Conservation (phyloP, 1,140 invertebrate genomes). For the Drosophila pectinifera region DNA sequence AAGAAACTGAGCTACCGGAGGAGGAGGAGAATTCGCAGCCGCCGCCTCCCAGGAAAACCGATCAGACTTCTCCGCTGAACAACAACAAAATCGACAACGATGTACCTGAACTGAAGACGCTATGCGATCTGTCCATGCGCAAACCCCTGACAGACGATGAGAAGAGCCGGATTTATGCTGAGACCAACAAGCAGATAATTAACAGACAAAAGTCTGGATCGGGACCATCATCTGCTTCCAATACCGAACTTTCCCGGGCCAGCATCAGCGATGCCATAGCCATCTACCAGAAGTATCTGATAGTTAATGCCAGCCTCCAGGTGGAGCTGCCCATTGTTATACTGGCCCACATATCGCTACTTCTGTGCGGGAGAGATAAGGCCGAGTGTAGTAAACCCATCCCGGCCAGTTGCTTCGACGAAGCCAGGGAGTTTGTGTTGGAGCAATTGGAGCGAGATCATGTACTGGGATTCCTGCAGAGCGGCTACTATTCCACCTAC, state of each 20-base stretch:
- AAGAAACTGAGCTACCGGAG: conserved; percentile 5
- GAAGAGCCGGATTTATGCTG: conserved; percentile 81
- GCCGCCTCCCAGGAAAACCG: neutral
- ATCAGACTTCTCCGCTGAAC: conserved; percentile 10
- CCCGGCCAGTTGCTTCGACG: conserved; percentile 86
- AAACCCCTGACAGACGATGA: conserved; percentile 84
- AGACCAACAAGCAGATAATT: conserved; percentile 75
- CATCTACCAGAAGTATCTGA: conserved; percentile 86
- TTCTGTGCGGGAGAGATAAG: conserved; percentile 79
- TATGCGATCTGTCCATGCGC: conserved; percentile 80
- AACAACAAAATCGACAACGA: conserved; percentile 54
- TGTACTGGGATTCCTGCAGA: conserved; percentile 89
- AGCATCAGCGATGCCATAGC: conserved; percentile 85
- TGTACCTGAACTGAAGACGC: conserved; percentile 84
- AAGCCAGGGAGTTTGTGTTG: conserved; percentile 89
- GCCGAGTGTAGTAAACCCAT: conserved; percentile 49
- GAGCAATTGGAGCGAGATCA: conserved; percentile 88
- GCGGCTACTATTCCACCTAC: conserved; percentile 94
- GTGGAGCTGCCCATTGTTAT: conserved; percentile 85
- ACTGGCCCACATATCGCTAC: conserved; percentile 85
- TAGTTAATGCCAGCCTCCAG: conserved; percentile 83
- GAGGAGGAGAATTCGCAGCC: neutral
- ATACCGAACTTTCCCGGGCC: conserved; percentile 49
- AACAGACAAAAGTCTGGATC: conserved; percentile 37
- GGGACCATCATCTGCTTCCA: neutral